Percentiles rank a stretch among this genome's conserved stretches.
Evolutionary conservation across 2,797 vertebrate genomes (phyloP).

Genomic region (Mus minutoides): DNA sequence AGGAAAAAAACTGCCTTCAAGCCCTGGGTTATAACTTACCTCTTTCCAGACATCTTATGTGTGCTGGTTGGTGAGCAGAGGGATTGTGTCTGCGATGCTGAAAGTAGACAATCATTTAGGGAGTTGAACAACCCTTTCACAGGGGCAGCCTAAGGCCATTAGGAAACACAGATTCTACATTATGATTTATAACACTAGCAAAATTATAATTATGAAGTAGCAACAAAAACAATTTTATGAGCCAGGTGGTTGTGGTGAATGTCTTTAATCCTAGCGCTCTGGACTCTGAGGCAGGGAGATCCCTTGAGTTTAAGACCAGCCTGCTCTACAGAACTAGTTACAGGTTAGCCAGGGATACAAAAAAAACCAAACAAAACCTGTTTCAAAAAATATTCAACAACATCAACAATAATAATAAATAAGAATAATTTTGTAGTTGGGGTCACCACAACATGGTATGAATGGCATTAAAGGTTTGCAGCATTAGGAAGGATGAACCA

Average conservation of each 20-base stretch:
- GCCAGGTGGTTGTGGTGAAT: neutral
- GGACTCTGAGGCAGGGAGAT: neutral
- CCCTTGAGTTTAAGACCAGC: neutral
- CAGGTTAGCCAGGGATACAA: neutral
- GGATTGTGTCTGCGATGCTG: neutral
- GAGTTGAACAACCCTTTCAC: neutral
- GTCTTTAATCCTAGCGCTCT: neutral
- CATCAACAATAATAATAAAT: neutral
- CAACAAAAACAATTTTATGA: neutral
- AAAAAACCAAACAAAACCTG: neutral
- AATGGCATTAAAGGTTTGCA: no score
- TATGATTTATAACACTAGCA: neutral
- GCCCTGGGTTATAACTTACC: neutral
- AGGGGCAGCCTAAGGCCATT: neutral
- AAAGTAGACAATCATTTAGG: neutral
- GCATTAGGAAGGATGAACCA: neutral
- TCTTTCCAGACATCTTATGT: neutral
- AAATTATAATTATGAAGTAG: neutral
- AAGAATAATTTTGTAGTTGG: neutral
- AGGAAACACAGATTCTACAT: neutral
- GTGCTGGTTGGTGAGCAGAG: neutral
- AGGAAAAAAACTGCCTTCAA: conserved; percentile 26
- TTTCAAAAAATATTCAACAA: neutral
- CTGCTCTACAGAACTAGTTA: neutral
- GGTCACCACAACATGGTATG: neutral